Evolutionary conservation across 2,888 invertebrate species (phyloP), one percentile per base, ranked within the genome.

Genomic region (Nymphalis c-album): DNA sequence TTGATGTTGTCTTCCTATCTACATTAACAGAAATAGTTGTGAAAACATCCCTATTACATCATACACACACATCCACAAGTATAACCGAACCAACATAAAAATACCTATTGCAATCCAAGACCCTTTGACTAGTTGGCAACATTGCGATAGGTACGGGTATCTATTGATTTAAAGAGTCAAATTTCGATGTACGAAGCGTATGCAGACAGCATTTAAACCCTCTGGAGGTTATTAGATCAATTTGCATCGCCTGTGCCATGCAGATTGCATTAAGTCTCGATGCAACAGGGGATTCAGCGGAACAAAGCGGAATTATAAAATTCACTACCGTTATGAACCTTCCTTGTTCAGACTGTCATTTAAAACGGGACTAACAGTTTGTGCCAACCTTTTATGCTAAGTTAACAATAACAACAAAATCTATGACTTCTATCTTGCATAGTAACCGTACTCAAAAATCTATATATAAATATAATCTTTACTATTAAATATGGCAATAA

Each of bases 181-280:
- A 55, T 31, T n/a, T 31, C 26, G 18, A 50, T 16, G 51, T 51
- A 16, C 31, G n/a, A 17, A 31, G n/a, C 31, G 31, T 7, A 55
- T 40, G 57, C 45, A 60, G 60, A 67, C 63, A 31, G 26, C 40
- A 60, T 66, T 63, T 61, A 71, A 69, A 62, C 68, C 71, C 71
- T 60, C 45, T 59, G 58, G 68, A 66, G 63, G 65, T 68, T 68
- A 68, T 68, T 66, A 53, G 65, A 57, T 59, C 60, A 63, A 71
- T 71, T 71, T 69, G 65, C 71, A 71, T 71, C 60, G 65, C 60
- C 70, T 68, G 66, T 53, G 60, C 63, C 63, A 66, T 68, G 65
- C 63, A 68, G 71, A 71, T 71, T 68, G 60, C 67, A 66, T 61
- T 63, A 65, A 58, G 22, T 46, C 63, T 60, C 68, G 59, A 57